Percentiles rank a stretch among this genome's conserved stretches.
phyloP scores from a whole-genome alignment of 2,888 invertebrate genomes.

The Altica lythri region DNA sequence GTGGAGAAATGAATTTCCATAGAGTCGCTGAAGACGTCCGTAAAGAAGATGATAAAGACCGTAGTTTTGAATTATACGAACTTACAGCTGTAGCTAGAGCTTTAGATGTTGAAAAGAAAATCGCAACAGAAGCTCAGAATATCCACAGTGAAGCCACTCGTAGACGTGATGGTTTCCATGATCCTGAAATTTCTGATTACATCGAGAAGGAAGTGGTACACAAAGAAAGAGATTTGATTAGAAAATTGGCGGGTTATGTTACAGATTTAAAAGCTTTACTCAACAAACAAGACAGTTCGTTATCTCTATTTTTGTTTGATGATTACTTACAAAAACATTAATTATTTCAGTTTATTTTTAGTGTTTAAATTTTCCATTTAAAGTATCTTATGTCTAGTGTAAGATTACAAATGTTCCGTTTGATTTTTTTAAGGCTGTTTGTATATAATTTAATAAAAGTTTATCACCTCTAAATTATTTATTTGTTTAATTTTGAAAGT shows the following conservation, averaged over 20 bases:
- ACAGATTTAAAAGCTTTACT: slow-evolving; percentile 73
- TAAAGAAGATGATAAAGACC: slow-evolving; percentile 50
- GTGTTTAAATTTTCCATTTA: not conserved
- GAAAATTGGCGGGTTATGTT: slow-evolving; percentile 74
- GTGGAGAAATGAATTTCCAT: slow-evolving; percentile 65
- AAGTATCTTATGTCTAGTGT: not conserved
- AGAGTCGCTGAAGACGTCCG: slow-evolving; percentile 47
- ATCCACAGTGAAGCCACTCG: slow-evolving; percentile 69
- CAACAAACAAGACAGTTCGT: slow-evolving; percentile 63
- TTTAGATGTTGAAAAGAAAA: slow-evolving; percentile 74
- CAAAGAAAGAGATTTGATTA: slow-evolving; percentile 68
- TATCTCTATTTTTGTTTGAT: slow-evolving; percentile 76
- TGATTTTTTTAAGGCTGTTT: slow-evolving; percentile 6
- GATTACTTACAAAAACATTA: slow-evolving; percentile 61
- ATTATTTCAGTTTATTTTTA: not conserved
- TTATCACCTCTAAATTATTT: no score
- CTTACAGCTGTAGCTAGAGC: slow-evolving; percentile 74
- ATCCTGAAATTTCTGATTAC: slow-evolving; percentile 75
- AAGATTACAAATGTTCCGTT: not conserved
- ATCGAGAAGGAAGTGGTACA: slow-evolving; percentile 78
- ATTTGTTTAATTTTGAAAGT: no score
- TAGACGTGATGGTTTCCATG: slow-evolving; percentile 63
- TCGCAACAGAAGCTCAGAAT: slow-evolving; percentile 69
- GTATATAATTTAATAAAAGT: slow-evolving; percentile 11
- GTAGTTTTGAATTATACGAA: slow-evolving; percentile 65